Percentiles rank a stretch among this genome's conserved stretches.
Evolutionary conservation across 2,888 invertebrate genomes (phyloP).

Genomic region (Lutraria lutraria): DNA sequence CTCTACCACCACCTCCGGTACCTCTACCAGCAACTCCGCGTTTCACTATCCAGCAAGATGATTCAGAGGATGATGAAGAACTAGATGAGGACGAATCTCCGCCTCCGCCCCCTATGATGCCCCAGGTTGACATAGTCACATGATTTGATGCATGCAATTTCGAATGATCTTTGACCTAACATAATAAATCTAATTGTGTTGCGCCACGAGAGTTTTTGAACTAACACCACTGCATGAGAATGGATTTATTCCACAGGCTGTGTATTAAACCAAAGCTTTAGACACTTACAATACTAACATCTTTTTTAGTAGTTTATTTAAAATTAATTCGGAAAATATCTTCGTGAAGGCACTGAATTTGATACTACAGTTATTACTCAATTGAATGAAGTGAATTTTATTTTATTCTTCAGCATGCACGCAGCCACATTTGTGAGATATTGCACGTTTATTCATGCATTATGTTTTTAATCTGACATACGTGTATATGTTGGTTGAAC

Average conservation of each 20-base stretch:
- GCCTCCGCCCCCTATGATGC: conserved; percentile 28
- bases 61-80: conserved; percentile 38
- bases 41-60: conserved; percentile 38
- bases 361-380: no score
- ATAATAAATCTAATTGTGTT: not conserved
- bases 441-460: no score
- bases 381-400: no score
- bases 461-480: no score
- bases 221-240: conserved; percentile 5
- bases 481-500: no score
- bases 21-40: not conserved
- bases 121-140: conserved; percentile 36
- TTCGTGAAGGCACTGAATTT: no score
- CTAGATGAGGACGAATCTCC: conserved; percentile 26
- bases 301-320: not conserved
- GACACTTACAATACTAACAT: not conserved
- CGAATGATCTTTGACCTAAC: not conserved
- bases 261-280: not conserved
- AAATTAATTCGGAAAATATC: no score
- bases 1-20: conserved; percentile 6
- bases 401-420: no score
- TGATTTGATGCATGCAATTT: conserved; percentile 11
- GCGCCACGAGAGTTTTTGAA: not conserved
- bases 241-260: not conserved
- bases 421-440: no score